A percentile compares a stretch with the other conserved stretches of the same genome.
These are phyloP conservation scores for Gymnodraco acuticeps DNA, from an alignment of 2,797 vertebrate species.

Conservation along the genomic window DNA sequence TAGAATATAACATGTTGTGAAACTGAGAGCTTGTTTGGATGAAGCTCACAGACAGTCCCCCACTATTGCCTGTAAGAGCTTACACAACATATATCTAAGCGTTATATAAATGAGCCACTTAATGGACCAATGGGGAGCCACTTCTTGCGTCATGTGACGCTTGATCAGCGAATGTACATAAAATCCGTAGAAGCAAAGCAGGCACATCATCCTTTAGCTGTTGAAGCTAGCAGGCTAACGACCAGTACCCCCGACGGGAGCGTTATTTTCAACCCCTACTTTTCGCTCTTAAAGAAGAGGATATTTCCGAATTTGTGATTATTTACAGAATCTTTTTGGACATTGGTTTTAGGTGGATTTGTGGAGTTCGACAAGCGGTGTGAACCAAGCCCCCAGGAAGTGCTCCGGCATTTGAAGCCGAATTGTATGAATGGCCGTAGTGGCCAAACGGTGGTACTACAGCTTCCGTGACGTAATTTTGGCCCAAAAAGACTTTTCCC, in stretches of 20 bases:
- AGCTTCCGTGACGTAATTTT: too few relatives aligned
- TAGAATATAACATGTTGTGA: background rate
- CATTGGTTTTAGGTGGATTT: background rate
- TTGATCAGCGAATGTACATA: conserved; percentile 22
- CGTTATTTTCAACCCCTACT: background rate
- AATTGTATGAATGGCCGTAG: too few relatives aligned
- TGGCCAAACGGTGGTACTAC: too few relatives aligned
- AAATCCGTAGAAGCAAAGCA: conserved; percentile 28
- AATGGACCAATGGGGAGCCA: conserved; percentile 72
- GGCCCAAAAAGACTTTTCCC: too few relatives aligned
- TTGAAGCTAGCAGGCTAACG: conserved; percentile 46
- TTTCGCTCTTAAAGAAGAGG: background rate
- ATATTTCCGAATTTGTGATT: background rate
- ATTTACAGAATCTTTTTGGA: background rate
- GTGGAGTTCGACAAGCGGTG: conserved; percentile 12
- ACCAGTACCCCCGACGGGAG: background rate
- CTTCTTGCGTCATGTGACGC: conserved; percentile 68
- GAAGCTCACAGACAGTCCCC: background rate
- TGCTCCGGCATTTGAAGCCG: too few relatives aligned
- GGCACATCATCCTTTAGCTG: conserved; percentile 48
- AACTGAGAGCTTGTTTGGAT: background rate
- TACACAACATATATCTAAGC: conserved; percentile 80
- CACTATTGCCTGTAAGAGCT: conserved; percentile 50
- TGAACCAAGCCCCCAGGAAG: conserved; percentile 12
- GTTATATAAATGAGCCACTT: conserved; percentile 87